Conservation (phyloP, 2,797 vertebrate species). For the Nyctibius grandis region DNA sequence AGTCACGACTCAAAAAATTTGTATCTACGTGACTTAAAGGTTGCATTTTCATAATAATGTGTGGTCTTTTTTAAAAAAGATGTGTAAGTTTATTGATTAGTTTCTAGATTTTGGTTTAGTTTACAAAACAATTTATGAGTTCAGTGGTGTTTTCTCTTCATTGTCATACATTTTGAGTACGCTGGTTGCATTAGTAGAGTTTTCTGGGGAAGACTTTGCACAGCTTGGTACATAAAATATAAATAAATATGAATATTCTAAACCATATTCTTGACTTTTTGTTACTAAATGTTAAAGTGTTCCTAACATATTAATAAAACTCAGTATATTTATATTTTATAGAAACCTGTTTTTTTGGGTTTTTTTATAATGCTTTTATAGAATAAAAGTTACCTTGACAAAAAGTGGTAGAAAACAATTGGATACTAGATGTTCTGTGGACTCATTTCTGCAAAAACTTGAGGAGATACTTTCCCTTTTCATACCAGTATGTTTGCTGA, state of each 20-base stretch:
- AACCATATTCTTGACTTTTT: neutral
- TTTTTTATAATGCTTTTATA: neutral
- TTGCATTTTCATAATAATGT: neutral
- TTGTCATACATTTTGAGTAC: neutral
- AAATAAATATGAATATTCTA: neutral
- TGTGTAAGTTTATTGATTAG: neutral
- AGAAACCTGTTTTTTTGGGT: neutral
- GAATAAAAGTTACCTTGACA: neutral
- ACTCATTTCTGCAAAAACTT: neutral
- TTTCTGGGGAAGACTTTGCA: neutral
- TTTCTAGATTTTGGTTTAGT: neutral
- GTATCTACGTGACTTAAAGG: neutral
- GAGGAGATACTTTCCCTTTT: neutral
- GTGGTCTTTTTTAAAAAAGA: neutral
- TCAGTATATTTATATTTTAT: neutral
- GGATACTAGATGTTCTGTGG: neutral
- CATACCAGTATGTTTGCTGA: neutral
- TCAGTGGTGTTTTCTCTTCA: neutral
- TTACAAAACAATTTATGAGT: neutral
- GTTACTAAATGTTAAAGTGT: neutral
- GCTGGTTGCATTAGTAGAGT: neutral
- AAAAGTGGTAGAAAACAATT: neutral
- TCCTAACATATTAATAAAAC: neutral
- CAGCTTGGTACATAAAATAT: neutral
- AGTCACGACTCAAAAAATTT: neutral